phyloP scores from a whole-genome alignment of 2,113 vertebrate species.

The Dascyllus trimaculatus region DNA sequence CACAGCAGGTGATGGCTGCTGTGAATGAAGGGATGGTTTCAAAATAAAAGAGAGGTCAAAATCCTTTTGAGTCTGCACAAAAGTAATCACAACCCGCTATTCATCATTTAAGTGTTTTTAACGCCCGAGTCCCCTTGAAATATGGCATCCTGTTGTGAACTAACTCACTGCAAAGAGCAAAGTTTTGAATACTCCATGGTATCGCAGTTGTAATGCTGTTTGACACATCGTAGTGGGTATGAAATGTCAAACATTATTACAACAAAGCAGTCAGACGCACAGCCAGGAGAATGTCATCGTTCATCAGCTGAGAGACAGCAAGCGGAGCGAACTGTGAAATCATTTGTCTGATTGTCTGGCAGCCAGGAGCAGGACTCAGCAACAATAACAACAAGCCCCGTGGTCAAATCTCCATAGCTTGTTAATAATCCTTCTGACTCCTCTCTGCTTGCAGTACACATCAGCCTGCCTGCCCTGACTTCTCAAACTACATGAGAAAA shows the following conservation, averaged over 20 bases:
- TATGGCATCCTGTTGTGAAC: not conserved
- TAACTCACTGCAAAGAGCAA: not conserved
- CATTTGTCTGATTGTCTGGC: slow-evolving; percentile 59
- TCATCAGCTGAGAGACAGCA: slow-evolving; percentile 59
- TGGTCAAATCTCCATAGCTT: slow-evolving; percentile 47
- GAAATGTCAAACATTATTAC: slow-evolving; percentile 51
- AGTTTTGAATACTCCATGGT: slow-evolving; percentile 17
- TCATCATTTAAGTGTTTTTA: slow-evolving; percentile 11
- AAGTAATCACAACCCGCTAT: slow-evolving; percentile 19
- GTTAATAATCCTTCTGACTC: slow-evolving; percentile 42
- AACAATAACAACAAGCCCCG: slow-evolving; percentile 56
- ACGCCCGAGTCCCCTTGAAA: not conserved
- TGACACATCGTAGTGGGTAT: slow-evolving; percentile 20
- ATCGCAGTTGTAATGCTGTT: slow-evolving; percentile 17
- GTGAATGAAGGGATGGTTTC: not conserved
- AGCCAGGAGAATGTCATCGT: slow-evolving; percentile 39
- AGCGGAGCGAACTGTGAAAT: slow-evolving; percentile 55
- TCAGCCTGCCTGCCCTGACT: slow-evolving; percentile 13
- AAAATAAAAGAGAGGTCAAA: slow-evolving; percentile 6
- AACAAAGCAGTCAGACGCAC: slow-evolving; percentile 28
- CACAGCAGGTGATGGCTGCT: slow-evolving; percentile 12
- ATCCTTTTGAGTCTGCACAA: not conserved
- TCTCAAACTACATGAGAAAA: slow-evolving; percentile 8
- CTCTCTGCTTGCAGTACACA: not conserved
- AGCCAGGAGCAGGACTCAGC: slow-evolving; percentile 29